Base-by-base conservation (phyloP, 2,797 vertebrate genomes). In the Sternotherus odoratus region DNA sequence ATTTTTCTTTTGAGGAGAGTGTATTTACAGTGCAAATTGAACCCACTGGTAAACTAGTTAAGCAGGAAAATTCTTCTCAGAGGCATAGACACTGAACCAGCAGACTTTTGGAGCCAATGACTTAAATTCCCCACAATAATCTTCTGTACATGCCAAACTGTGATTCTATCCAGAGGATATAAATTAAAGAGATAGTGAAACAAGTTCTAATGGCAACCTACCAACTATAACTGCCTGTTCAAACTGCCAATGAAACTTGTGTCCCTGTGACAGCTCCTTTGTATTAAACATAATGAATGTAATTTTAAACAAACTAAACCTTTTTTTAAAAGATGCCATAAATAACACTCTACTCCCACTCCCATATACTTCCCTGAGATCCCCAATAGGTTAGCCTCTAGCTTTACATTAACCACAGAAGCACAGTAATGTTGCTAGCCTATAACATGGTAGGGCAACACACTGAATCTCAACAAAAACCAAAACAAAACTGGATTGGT, bases 21-120 rank as follows among this genome's bases (percentile, higher is more conserved):
- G 77, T 90, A 95, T 95, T 94, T 95, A 91, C 75, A 75, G 89
- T 36, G 46, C 63, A 92, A 94, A 92, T 74, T 91, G 90, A 93
- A 92, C 88, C 85, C 89, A 91, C 86, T 87, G 82, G 91, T 66
- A 46, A 54, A 82, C 50, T 77, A 21, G 79, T 92, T 54, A 89
- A 87, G 75, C 0, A 9, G 0, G 10, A 94, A 77, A 60, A 24
- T 69, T 91, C 82, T 84, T 94, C 74, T 36, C 28, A 57, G 60
- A 8, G 80, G 53, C 3, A 2, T 33, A 91, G 57, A 78, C 63
- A 81, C 49, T 88, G 88, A 95, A 94, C 51, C 77, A 95, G 51
- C 28, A 94, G 84, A 87, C 48, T 82, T 72, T 82, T 90, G 88
- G 88, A 91, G 56, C 90, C 91, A 91, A 56, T 54, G 60, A 79